These are phyloP conservation scores for Phylloscopus collybita DNA, from an alignment of 2,797 vertebrate species.

Conservation along the genomic window DNA sequence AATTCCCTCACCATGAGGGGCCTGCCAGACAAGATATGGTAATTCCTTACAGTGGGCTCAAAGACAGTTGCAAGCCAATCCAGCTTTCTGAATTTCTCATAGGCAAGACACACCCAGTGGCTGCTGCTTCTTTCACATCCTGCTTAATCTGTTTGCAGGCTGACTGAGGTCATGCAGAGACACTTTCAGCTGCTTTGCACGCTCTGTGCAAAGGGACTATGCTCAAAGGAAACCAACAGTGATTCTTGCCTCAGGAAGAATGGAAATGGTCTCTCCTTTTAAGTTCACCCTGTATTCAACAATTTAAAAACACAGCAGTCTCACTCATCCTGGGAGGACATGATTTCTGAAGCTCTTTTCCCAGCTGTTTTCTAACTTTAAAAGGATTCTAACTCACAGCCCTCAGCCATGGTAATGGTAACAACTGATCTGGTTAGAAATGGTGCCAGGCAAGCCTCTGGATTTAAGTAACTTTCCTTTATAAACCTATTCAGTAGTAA, in stretches of 20 bases:
- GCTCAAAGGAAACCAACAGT: constrained; percentile 27
- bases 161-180: constrained; percentile 46
- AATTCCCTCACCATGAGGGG: neutral
- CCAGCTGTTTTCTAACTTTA: neutral
- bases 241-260: constrained; percentile 40
- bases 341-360: constrained; percentile 4
- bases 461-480: neutral
- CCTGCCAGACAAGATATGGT: neutral
- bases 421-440: constrained; percentile 2
- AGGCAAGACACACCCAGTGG: neutral
- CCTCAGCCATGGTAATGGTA: neutral
- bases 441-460: neutral
- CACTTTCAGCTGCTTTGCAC: constrained; percentile 14
- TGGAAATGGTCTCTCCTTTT: constrained; percentile 34
- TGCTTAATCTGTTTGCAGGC: constrained; percentile 18
- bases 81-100: constrained; percentile 14
- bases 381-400: neutral
- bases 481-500: neutral
- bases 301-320: neutral
- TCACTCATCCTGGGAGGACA: neutral
- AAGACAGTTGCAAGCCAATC: neutral
- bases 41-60: neutral
- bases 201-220: constrained; percentile 40
- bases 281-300: neutral
- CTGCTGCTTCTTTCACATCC: neutral